A percentile compares a stretch with the other conserved stretches of the same genome.
Conservation (phyloP, 2,113 vertebrate species). For the Sander lucioperca region DNA sequence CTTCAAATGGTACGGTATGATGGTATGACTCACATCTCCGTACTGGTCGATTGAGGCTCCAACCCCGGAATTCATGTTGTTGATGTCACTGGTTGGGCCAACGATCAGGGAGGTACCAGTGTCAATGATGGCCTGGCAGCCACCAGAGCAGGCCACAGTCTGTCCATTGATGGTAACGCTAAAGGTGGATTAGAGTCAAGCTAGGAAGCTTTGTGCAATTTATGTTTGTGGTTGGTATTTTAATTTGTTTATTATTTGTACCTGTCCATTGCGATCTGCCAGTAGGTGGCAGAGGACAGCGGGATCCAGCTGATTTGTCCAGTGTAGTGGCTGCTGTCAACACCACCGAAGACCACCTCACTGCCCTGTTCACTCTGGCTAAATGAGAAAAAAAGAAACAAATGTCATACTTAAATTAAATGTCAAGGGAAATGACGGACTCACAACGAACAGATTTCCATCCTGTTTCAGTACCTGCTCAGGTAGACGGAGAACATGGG, state of each 20-base stretch:
- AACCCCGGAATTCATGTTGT: conserved; percentile 72
- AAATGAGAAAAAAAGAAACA: conserved; percentile 12
- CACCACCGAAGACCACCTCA: conserved; percentile 81
- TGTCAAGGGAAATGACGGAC: not conserved
- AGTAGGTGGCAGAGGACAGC: conserved; percentile 80
- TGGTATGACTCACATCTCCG: conserved; percentile 73
- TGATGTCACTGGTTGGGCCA: conserved; percentile 75
- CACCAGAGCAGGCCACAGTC: conserved; percentile 68
- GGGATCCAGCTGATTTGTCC: conserved; percentile 84
- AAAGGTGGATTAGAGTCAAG: not conserved
- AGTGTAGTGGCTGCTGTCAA: conserved; percentile 70
- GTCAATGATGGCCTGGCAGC: conserved; percentile 80
- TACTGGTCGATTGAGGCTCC: conserved; percentile 69
- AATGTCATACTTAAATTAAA: not conserved
- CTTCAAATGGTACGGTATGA: conserved; percentile 20
- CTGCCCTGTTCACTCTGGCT: conserved; percentile 76
- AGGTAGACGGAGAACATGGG: conserved; percentile 76
- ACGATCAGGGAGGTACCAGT: conserved; percentile 80
- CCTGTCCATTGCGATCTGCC: conserved; percentile 87
- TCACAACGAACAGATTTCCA: not conserved
- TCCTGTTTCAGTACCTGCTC: conserved; percentile 59
- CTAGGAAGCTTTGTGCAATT: not conserved
- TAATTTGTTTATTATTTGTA: conserved; percentile 35
- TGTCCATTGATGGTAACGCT: conserved; percentile 78
- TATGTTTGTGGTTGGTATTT: not conserved